Evolutionary conservation across 2,797 vertebrate species (phyloP).

Genomic region (Pogoniulus pusillus): DNA sequence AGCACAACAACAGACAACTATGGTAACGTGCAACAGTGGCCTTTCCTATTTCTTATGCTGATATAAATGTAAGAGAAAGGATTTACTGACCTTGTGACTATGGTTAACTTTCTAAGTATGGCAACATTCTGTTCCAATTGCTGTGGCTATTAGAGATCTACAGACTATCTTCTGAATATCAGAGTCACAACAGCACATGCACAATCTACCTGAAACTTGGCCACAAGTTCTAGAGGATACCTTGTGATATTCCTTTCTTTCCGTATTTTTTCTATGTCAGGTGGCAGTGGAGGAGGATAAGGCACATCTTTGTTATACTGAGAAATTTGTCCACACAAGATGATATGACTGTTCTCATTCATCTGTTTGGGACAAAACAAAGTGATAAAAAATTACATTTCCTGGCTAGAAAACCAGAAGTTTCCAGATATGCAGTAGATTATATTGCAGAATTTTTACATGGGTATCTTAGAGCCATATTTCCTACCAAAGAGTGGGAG

Average conservation of each 20-base stretch:
- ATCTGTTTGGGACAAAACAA: constrained; percentile 80
- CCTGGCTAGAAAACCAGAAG: neutral
- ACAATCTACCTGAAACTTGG: neutral
- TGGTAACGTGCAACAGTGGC: neutral
- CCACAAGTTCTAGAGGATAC: constrained; percentile 50
- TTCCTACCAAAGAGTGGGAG: neutral
- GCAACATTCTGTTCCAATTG: neutral
- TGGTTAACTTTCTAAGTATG: neutral
- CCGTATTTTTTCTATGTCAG: constrained; percentile 76
- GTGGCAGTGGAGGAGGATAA: constrained; percentile 88
- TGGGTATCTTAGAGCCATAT: neutral
- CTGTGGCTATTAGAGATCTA: rapidly evolving
- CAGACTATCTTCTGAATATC: neutral
- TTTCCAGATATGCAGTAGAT: neutral
- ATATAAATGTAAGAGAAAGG: neutral
- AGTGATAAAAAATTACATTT: neutral
- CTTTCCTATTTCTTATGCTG: neutral
- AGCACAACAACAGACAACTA: neutral
- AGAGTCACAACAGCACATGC: neutral
- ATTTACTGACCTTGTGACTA: neutral
- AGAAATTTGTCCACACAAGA: constrained; percentile 96
- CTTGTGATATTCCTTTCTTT: constrained; percentile 83
- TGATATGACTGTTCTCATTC: constrained; percentile 86
- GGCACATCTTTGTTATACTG: constrained; percentile 95
- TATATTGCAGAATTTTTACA: neutral